Conservation (phyloP, 2,888 invertebrate genomes). For the Luperina testacea region DNA sequence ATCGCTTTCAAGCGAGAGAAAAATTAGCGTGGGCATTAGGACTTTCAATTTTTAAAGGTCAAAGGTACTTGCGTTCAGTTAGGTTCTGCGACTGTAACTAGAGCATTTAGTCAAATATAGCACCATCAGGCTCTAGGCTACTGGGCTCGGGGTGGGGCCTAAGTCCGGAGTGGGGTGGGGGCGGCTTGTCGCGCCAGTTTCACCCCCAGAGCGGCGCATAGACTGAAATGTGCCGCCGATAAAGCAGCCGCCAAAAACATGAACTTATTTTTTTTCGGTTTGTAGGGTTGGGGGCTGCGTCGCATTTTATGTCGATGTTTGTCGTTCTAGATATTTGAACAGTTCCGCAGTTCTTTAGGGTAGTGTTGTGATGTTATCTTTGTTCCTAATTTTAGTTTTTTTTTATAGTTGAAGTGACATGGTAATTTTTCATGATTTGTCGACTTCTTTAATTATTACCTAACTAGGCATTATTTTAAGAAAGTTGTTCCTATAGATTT, state of each 20-base stretch:
- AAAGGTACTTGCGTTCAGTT: constrained; percentile 66
- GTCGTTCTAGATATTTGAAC: constrained; percentile 60
- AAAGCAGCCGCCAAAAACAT: constrained; percentile 77
- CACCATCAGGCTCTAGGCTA: constrained; percentile 68
- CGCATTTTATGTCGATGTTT: constrained; percentile 55
- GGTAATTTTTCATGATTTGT: background rate
- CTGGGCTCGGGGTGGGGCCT: constrained; percentile 62
- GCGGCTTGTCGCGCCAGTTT: constrained; percentile 71
- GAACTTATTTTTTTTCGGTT: constrained; percentile 70
- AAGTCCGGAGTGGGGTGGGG: constrained; percentile 57
- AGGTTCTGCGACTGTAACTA: constrained; percentile 66
- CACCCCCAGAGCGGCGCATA: constrained; percentile 72
- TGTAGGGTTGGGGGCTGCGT: constrained; percentile 47
- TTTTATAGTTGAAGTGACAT: background rate
- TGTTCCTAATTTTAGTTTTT: constrained; percentile 9
- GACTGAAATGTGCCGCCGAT: constrained; percentile 78
- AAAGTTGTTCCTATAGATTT: background rate
- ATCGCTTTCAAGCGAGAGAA: constrained; percentile 71
- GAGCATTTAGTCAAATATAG: constrained; percentile 75
- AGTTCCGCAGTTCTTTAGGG: constrained; percentile 39
- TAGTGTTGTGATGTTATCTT: constrained; percentile 43
- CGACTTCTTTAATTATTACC: background rate
- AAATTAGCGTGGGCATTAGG: constrained; percentile 64
- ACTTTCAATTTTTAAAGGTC: constrained; percentile 64
- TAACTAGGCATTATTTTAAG: background rate